Evolutionary conservation across 92 coral and sea anemone genomes (phyloP).

Genomic region (Parazoanthus darwini): DNA sequence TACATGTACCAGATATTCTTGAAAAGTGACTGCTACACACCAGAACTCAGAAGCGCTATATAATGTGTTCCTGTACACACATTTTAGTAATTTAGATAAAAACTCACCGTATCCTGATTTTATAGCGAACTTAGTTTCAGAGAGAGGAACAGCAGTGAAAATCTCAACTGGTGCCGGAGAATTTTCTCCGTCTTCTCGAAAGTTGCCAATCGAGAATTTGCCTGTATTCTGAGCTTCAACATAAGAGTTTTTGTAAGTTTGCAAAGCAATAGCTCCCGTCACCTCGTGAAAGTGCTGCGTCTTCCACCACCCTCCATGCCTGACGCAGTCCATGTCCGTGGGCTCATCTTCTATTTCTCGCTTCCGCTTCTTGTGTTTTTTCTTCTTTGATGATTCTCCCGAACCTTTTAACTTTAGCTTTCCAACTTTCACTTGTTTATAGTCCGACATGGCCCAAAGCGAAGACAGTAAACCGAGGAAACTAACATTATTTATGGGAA

Average conservation of each 20-base stretch:
- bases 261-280: constrained; percentile 77
- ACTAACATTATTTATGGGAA: too few relatives aligned
- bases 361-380: constrained; percentile 78
- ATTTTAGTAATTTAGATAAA: too few relatives aligned
- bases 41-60: too few relatives aligned
- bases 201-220: constrained; percentile 68
- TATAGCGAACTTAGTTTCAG: constrained; percentile 81
- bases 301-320: constrained; percentile 98
- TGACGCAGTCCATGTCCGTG: constrained; percentile 69
- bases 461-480: too few relatives aligned
- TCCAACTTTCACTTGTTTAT: constrained; percentile 90
- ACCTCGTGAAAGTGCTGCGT: constrained; percentile 63
- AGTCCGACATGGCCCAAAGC: constrained; percentile 64
- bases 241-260: constrained; percentile 71
- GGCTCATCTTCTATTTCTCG: constrained; percentile 74
- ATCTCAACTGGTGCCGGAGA: constrained; percentile 98
- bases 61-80: too few relatives aligned
- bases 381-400: constrained; percentile 71
- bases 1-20: too few relatives aligned
- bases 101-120: constrained; percentile 93
- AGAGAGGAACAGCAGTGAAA: constrained; percentile 87
- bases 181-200: constrained; percentile 84
- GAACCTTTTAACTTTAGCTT: constrained; percentile 84
- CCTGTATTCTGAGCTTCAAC: constrained; percentile 87
- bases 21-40: too few relatives aligned